Base-by-base conservation (phyloP, 2,113 vertebrate species). In the Aleadryas rufinucha region DNA sequence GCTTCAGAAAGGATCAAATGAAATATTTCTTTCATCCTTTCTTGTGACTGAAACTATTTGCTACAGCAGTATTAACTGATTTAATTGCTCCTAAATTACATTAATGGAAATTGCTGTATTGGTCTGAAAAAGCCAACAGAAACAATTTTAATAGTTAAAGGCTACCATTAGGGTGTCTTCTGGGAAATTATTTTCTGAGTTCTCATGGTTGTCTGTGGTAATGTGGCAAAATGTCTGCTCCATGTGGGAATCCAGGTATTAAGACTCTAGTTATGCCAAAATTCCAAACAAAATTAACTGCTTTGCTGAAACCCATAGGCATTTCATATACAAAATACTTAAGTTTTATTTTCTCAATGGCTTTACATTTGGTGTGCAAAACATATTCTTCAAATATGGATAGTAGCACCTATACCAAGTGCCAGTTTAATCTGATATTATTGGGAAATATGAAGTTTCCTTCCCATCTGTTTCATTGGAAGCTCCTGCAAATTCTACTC, bases 1-100 rank as follows among this genome's bases (percentile, higher is more conserved):
- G 3, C n/a, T 95, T 93, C 77, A 87, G n/a, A 63, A 86, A 71
- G 6, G 7, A 81, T 69, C 7, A 70, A 44, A 72, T n/a, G 0
- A 93, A 81, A 41, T 57, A 37, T 47, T 80, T 68, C 20, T 84
- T 91, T 84, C n/a, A 57, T 70, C 39, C 17, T 84, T 95, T 78
- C 49, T 79, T 92, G 35, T 50, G 52, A 82, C 27, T 60, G 26
- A 60, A 90, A 52, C 64, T 79, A 88, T 68, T 88, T 90, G 33
- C 30, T 47, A 26, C 33, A 88, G 13, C 2, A 12, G 9, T 52
- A 90, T 71, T 70, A 42, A 63, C 26, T 53, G 27, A 87, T 79
- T 92, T 92, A 95, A 83, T 88, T 95, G 50, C 42, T 95, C 33
- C 41, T 69, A 65, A 90, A 80, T 92, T 90, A 16, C 16, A 11